Base-by-base conservation (phyloP, 1,140 invertebrate genomes). In the Apis florea region DNA sequence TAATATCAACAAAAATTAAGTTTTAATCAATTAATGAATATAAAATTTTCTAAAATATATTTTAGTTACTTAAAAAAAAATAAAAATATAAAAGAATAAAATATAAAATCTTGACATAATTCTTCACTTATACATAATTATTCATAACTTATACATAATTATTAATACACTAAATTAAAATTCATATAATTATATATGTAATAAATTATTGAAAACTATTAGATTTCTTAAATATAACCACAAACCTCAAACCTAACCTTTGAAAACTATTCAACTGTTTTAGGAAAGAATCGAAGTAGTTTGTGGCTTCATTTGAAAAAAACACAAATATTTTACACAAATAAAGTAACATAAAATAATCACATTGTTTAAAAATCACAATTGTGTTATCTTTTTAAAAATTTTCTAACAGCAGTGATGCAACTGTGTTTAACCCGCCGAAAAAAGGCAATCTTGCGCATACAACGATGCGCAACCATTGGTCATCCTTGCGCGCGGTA, bases 401-500 rank as follows among this genome's bases (percentile, higher is more conserved):
- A 53, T 9, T 73, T 74, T 15, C 2, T 15, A 54, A 8, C 17
- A 58, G 40, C 40, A 21, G 2, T 54, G 13, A 70, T 8, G 17
- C 6, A 40, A 53, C 49, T 47, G 19, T 17, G 10, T 11, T 10
- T n/a, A 24, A 17, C 77, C 26, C 69, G 77, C 77, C 68, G 10
- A 49, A 79, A 8, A n/a, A 47, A 12, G 15, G 10, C 12, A 1
- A 0, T 21, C 12, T 19, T 19, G 71, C 79, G 70, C 51, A 72
- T 24, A 31, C 47, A 5, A 15, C 10, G 19, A 4, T 6, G 61
- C 51, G 53, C 71, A 58, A 13, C 19, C 15, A 67, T 67, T 75
- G 71, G 71, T 75, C 26, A 67, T 67, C 49, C 15, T 26, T 19
- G 69, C n/a, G 59, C 69, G 73, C 56, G 80, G 80, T 40, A 56